These are phyloP conservation scores for Nasonia giraulti DNA, from an alignment of 1,140 invertebrate species.

Conservation along the genomic window DNA sequence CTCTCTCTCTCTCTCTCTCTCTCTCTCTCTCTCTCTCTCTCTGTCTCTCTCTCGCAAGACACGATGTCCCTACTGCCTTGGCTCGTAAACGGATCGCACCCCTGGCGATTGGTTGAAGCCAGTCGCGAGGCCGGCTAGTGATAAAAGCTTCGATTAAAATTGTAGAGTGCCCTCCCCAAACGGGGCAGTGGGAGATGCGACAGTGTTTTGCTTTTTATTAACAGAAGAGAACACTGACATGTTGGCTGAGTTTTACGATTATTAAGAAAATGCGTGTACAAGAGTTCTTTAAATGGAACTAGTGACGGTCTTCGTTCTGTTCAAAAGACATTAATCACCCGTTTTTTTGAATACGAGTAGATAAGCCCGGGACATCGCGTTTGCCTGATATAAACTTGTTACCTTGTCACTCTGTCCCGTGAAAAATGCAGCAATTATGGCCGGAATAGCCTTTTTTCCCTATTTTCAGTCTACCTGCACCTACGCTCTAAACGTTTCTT, in stretches of 20 bases:
- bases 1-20: no score
- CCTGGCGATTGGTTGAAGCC: background rate
- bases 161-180: background rate
- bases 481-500: no score
- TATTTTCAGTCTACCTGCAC: no score
- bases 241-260: background rate
- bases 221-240: no score
- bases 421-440: no score
- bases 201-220: background rate
- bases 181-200: background rate
- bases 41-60: background rate
- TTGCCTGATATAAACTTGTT: no score
- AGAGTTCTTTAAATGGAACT: no score
- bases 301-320: background rate
- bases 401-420: no score
- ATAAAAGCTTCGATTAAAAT: slow-evolving; percentile 37
- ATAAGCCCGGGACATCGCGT: no score
- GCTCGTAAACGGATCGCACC: slow-evolving; percentile 44
- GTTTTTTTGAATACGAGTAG: no score
- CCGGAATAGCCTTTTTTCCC: no score
- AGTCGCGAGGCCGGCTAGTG: background rate
- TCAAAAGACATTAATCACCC: background rate
- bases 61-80: background rate
- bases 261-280: background rate
- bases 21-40: no score